These are phyloP conservation scores for Romanomermis culicivorax DNA, from an alignment of 2,888 invertebrate genomes.

Conservation along the genomic window DNA sequence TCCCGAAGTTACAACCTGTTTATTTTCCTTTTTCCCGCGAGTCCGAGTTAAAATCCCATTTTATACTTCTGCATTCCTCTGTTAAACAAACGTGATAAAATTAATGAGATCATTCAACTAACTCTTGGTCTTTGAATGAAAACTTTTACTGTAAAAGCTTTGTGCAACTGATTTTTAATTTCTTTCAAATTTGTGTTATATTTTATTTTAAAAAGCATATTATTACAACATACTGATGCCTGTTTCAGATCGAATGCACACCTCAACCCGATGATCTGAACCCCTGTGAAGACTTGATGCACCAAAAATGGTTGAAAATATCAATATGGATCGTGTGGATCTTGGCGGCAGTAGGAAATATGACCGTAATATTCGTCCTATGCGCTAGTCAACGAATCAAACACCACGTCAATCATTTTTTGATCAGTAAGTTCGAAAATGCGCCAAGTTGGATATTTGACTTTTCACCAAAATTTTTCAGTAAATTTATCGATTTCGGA, in stretches of 20 bases:
- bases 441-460: slow-evolving; percentile 38
- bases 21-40: too few species aligned
- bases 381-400: slow-evolving; percentile 8
- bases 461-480: slow-evolving; percentile 83
- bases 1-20: too few species aligned
- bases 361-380: slow-evolving; percentile 76
- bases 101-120: too few species aligned
- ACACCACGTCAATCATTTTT: background rate
- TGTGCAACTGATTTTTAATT: too few species aligned
- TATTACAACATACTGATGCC: background rate
- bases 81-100: too few species aligned
- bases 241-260: slow-evolving; percentile 39
- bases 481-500: slow-evolving; percentile 89
- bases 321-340: slow-evolving; percentile 94
- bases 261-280: slow-evolving; percentile 59
- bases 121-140: background rate
- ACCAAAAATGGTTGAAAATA: slow-evolving; percentile 54
- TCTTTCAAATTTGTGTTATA: background rate
- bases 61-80: too few species aligned
- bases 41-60: too few species aligned
- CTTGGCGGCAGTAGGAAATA: slow-evolving; percentile 80
- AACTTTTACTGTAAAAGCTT: too few species aligned
- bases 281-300: slow-evolving; percentile 75
- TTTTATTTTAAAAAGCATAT: background rate
- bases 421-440: background rate